Conservation (phyloP, 2,113 vertebrate genomes). For the Rhinoderma darwinii region DNA sequence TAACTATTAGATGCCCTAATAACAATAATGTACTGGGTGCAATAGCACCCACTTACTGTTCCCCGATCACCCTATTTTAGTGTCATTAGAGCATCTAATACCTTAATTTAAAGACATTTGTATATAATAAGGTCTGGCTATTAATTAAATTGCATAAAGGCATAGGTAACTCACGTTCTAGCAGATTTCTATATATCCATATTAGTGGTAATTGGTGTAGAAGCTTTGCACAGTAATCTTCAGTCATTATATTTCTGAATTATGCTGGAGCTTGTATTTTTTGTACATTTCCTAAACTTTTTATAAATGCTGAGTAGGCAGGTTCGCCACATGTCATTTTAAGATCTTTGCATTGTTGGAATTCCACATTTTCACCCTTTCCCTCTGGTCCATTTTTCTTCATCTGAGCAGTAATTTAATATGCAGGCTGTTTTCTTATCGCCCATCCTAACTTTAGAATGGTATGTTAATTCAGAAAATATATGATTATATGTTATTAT, state of each 20-base stretch:
- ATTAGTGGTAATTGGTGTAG: not conserved
- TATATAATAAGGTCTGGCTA: no score
- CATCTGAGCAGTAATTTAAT: slow-evolving; percentile 22
- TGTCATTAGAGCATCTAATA: no score
- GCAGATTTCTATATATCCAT: not conserved
- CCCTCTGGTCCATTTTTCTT: slow-evolving; percentile 27
- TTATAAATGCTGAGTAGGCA: slow-evolving; percentile 28
- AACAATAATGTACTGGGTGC: no score
- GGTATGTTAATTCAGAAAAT: slow-evolving; percentile 10
- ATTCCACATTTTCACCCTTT: slow-evolving; percentile 48
- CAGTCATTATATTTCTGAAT: slow-evolving; percentile 18
- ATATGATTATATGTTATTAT: not conserved
- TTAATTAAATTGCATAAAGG: not conserved
- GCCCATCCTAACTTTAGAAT: slow-evolving; percentile 12
- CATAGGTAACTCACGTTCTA: not conserved
- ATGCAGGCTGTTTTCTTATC: slow-evolving; percentile 12
- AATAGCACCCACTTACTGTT: no score
- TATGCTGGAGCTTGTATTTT: not conserved
- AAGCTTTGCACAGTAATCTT: not conserved
- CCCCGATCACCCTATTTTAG: no score
- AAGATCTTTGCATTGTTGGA: slow-evolving; percentile 51
- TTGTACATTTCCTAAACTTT: not conserved
- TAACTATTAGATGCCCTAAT: no score
- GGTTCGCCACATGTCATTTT: slow-evolving; percentile 37
- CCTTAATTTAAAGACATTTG: not conserved